Percentiles rank a stretch among this genome's conserved stretches.
Conservation (phyloP, 1,140 invertebrate species). For the Eufriesea mexicana region DNA sequence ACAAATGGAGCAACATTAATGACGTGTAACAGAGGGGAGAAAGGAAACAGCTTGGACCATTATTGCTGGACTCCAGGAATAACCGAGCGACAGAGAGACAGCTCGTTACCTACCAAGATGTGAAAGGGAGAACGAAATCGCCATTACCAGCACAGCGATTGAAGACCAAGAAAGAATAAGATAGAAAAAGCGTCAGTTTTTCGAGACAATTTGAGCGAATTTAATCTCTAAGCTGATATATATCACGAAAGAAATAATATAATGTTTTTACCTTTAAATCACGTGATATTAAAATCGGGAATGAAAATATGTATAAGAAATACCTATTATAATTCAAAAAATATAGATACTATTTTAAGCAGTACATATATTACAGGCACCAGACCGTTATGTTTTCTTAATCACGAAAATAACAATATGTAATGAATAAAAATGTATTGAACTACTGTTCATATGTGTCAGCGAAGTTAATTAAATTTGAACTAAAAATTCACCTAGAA, state of each 20-base stretch:
- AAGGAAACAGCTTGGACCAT: not conserved
- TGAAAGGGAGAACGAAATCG: not conserved
- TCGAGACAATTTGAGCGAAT: not conserved
- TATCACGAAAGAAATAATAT: not conserved
- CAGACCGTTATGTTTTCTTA: too few species aligned
- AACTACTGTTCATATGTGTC: not conserved
- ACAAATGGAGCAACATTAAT: not conserved
- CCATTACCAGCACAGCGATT: not conserved
- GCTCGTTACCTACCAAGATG: not conserved
- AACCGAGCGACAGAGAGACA: not conserved
- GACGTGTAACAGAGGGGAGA: not conserved
- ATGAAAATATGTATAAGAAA: too few species aligned
- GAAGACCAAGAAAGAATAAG: not conserved
- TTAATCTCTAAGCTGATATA: not conserved
- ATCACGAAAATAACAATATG: too few species aligned
- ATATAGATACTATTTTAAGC: too few species aligned
- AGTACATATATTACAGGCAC: too few species aligned
- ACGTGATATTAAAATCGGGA: too few species aligned
- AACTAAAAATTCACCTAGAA: not conserved
- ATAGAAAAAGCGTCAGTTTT: not conserved
- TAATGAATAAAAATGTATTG: not conserved
- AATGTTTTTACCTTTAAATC: not conserved
- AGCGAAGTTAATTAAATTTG: not conserved
- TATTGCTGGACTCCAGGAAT: not conserved
- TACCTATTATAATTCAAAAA: too few species aligned